Evolutionary conservation across 64 coral and sea anemone genomes (phyloP), one percentile per base, ranked within the genome.

Genomic region (Actinia equina): DNA sequence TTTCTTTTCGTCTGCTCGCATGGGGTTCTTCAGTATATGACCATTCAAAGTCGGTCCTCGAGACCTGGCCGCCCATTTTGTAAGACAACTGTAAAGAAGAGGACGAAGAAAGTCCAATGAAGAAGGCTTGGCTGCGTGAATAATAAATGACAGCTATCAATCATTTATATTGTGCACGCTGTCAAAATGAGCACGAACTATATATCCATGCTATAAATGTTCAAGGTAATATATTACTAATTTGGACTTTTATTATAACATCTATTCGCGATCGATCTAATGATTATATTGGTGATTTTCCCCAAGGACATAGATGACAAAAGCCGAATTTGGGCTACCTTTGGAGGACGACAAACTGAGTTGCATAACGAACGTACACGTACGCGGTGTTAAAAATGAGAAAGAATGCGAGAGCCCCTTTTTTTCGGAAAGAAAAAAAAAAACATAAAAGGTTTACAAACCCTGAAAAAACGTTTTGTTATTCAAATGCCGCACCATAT

Each of bases 11-110:
- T 67, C 97, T 90, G 13, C 93, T 90, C 52, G 97, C 97, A 93
- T 99, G 97, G 71, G 97, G 97, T 58, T 99, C 97, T 17, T 94
- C 97, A 16, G 97, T 99, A 84, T 95, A 99, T 4, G 93, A 95
- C 97, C 97, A 99, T 86, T 99, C 97, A 64, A 99, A 99, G 79
- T 95, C 93, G 4, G 80, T 93, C 71, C 93, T 84, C 16, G 97
- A 95, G 30, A 99, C 97, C 63, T 90, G 88, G 30, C 87, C 97
- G 55, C 97, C 97, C 97, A 99, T 99, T 52, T 84, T 83, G 43
- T n/a, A 13, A 26, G 15, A 20, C 43, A 57, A 30, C 53, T 52
- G 17, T 25, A 23, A 22, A 44, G 64, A 49, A 82, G 8, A 82
- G 58, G 30, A 67, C 43, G 25, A 64, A 49, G 59, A 10, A 17